Evolutionary conservation across 2,113 vertebrate species (phyloP), one percentile per base, ranked within the genome.

Genomic region (Cyphomyrus discorhynchus): DNA sequence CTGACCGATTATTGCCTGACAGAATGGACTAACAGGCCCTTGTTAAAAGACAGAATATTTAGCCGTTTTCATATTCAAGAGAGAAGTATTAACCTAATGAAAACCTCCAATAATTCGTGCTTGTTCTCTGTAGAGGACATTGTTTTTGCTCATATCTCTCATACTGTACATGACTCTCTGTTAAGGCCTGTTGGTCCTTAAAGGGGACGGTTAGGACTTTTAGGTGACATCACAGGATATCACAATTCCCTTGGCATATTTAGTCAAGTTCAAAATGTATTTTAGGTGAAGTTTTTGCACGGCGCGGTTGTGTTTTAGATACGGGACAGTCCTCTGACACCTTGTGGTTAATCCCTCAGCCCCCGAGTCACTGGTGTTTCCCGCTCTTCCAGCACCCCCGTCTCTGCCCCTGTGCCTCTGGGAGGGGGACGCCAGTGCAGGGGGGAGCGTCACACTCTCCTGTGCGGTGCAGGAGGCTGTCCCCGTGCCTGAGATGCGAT

Each of bases 401-500:
- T 96, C 96, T 0, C 90, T 93, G 80, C 97, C 97, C 0, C 86
- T 91, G 49, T 97, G 97, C 46, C 94, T 94, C 89, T 95, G 95
- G 93, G 94, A 96, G 0, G 96, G 96, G 39, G 92, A 94, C 0
- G 53, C 92, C 0, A 92, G 93, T 1, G 52, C 90, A 39, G 97
- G 96, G 7, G 96, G 95, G 66, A 95, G 92, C 7, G 93, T 97
- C 80, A 94, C 90, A 0, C 93, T 97, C 88, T 94, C 94, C 49
- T 97, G 97, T 90, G 91, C 92, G 0, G 96, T 96, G 58, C 90
- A 47, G 0, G 94, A 96, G 47, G 96, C 96, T 0, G 83, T 95
- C 74, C 97, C 96, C 0, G 85, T 88, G 10, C 97, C 97, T 8
- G 91, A 94, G 9, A 94, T 97, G 70, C 93, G 13, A 82, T 97